Percentiles rank a stretch among this genome's conserved stretches.
Evolutionary conservation across 2,113 vertebrate species (phyloP).

Genomic region (Tichodroma muraria): DNA sequence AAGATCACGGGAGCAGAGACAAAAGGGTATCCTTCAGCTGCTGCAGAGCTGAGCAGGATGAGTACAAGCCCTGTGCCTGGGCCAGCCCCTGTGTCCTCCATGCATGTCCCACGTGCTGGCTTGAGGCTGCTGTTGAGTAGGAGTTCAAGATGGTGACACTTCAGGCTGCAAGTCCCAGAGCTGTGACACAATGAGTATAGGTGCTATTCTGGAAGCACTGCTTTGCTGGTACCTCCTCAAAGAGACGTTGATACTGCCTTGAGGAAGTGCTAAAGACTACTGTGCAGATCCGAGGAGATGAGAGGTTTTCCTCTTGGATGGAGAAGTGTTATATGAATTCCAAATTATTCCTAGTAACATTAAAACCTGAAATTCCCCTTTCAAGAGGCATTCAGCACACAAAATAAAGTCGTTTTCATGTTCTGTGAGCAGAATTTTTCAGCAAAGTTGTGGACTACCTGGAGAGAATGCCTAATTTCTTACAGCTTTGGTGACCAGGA

Average conservation of each 20-base stretch:
- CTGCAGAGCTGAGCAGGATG: background rate
- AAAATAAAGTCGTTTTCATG: background rate
- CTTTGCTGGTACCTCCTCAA: background rate
- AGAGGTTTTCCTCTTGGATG: background rate
- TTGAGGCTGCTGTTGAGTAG: background rate
- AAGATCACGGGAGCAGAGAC: fast-evolving
- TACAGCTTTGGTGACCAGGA: background rate
- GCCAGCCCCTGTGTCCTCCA: too few species aligned
- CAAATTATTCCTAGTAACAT: background rate
- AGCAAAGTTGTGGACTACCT: background rate
- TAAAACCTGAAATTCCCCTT: background rate
- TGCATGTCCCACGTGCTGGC: background rate
- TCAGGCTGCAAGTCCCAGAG: background rate
- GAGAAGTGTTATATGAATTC: background rate
- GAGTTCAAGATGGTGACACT: background rate
- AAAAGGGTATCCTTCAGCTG: background rate
- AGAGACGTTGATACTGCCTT: background rate
- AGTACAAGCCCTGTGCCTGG: background rate
- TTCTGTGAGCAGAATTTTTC: background rate
- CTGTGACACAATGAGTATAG: background rate
- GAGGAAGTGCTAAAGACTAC: background rate
- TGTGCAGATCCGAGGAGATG: background rate
- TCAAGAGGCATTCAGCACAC: background rate
- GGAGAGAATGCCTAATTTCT: background rate
- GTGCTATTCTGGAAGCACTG: background rate